Conservation (phyloP, 1,140 invertebrate genomes). For the Aphis gossypii region DNA sequence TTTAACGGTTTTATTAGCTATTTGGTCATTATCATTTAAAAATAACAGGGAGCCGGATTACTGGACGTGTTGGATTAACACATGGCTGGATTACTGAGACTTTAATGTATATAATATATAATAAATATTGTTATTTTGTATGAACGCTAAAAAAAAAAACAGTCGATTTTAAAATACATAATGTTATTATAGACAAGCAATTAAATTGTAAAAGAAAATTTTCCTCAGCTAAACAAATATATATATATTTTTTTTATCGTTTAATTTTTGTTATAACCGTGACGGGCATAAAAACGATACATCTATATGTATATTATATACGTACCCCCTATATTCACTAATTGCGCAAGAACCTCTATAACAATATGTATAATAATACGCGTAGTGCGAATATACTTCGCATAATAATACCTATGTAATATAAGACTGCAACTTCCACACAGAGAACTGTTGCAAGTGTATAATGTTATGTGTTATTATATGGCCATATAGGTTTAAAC, state of each 20-base stretch:
- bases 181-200: not conserved
- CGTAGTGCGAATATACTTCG: too few relatives aligned
- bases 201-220: slow-evolving; percentile 3
- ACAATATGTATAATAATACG: not conserved
- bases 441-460: not conserved
- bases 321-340: not conserved
- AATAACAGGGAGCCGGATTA: not conserved
- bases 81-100: not conserved
- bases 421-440: too few relatives aligned
- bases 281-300: not conserved
- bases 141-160: not conserved
- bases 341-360: not conserved
- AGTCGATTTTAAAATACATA: not conserved
- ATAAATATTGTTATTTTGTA: slow-evolving; percentile 10
- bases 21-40: not conserved
- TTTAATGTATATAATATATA: not conserved
- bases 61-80: not conserved
- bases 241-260: slow-evolving; percentile 4
- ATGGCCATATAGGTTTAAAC: not conserved
- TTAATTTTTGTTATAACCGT: slow-evolving; percentile 9
- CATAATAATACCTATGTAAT: too few relatives aligned
- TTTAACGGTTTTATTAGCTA: not conserved
- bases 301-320: not conserved
- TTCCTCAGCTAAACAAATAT: not conserved
- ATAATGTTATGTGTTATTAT: not conserved